A percentile compares a stretch with the other conserved stretches of the same genome.
These are phyloP conservation scores for Dolomedes plantarius DNA, from an alignment of 2,888 invertebrate genomes.

Conservation along the genomic window DNA sequence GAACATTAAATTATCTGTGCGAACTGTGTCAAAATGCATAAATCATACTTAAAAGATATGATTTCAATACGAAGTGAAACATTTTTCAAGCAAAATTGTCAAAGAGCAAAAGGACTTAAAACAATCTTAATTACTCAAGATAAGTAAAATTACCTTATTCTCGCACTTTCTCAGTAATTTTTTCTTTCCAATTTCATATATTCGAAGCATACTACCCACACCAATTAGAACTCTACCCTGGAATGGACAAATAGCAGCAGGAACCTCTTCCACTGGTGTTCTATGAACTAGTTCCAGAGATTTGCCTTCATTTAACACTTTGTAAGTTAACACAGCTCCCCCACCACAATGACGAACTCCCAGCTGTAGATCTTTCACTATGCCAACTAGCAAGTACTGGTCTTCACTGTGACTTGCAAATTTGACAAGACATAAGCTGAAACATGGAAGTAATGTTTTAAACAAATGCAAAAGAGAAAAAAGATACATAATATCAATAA, in stretches of 20 bases:
- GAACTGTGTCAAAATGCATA: too few species aligned
- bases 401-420: constrained; percentile 84
- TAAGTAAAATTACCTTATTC: constrained; percentile 83
- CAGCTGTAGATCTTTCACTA: constrained; percentile 91
- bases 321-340: constrained; percentile 91
- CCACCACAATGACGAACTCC: constrained; percentile 89
- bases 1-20: too few species aligned
- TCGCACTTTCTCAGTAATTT: constrained; percentile 98
- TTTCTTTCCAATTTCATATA: constrained; percentile 98
- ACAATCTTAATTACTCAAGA: too few species aligned
- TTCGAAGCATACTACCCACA: constrained; percentile 91
- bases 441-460: too few species aligned
- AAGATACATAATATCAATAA: too few species aligned
- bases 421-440: constrained; percentile 85
- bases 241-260: constrained; percentile 90
- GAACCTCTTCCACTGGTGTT: constrained; percentile 94
- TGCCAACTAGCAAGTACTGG: constrained; percentile 87
- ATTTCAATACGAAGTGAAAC: too few species aligned
- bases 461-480: too few species aligned
- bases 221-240: constrained; percentile 94
- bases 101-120: too few species aligned
- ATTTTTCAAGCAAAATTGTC: too few species aligned
- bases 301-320: constrained; percentile 85
- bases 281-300: constrained; percentile 94
- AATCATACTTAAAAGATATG: too few species aligned